Evolutionary conservation across 2,113 vertebrate genomes (phyloP).

Genomic region (Hippocampus zosterae): DNA sequence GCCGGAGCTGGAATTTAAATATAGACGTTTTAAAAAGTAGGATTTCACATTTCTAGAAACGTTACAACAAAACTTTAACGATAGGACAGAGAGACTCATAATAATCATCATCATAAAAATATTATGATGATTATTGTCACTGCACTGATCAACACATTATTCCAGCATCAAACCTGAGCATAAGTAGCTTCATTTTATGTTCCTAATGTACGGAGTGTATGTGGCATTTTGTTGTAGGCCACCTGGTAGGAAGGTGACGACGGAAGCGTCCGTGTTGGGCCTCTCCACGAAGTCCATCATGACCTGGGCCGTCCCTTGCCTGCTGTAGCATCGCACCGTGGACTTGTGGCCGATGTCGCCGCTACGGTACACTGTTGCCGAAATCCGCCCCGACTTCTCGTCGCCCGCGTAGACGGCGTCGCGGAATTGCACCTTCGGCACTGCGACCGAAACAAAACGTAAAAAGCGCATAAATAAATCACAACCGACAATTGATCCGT

Average conservation of each 20-base stretch:
- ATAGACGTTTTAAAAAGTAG: too few species aligned
- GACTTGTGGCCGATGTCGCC: conserved; percentile 81
- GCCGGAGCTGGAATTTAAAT: too few species aligned
- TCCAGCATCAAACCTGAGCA: too few species aligned
- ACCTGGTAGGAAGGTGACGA: conserved; percentile 87
- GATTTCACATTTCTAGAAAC: too few species aligned
- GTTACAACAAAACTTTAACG: too few species aligned
- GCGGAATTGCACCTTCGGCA: conserved; percentile 90
- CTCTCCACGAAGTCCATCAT: conserved; percentile 93
- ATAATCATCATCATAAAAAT: too few species aligned
- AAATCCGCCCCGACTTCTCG: conserved; percentile 79
- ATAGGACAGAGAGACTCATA: too few species aligned
- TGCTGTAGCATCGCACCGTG: conserved; percentile 88
- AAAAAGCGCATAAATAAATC: background rate
- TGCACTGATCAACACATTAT: too few species aligned
- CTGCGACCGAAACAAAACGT: conserved; percentile 56
- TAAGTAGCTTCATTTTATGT: too few species aligned
- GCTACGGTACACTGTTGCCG: conserved; percentile 77
- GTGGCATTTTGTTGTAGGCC: background rate
- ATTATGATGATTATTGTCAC: too few species aligned
- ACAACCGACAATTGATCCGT: background rate
- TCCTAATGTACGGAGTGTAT: background rate
- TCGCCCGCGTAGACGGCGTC: conserved; percentile 73
- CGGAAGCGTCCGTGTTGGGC: conserved; percentile 86
- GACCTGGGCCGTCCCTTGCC: conserved; percentile 91